Percentiles rank a stretch among this genome's conserved stretches.
These are phyloP conservation scores for Anniella stebbinsi DNA, from an alignment of 2,797 vertebrate genomes.

Conservation along the genomic window DNA sequence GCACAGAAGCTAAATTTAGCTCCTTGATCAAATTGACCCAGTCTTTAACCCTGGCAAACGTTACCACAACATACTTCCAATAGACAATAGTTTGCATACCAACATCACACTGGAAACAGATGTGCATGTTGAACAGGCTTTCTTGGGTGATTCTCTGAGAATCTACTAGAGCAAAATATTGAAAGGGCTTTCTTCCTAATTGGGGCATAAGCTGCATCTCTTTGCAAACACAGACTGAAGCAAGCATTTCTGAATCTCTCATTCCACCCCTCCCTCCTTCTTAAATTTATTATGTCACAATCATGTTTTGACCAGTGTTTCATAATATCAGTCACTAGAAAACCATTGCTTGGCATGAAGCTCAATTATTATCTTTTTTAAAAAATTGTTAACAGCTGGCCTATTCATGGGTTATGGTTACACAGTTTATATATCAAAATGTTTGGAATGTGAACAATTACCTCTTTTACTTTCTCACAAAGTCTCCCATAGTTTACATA, in stretches of 20 bases:
- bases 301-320: constrained; percentile 76
- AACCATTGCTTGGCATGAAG: constrained; percentile 88
- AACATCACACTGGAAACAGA: constrained; percentile 86
- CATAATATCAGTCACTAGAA: constrained; percentile 74
- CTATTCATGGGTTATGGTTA: constrained; percentile 85
- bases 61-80: constrained; percentile 87
- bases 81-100: constrained; percentile 89
- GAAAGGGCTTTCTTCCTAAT: constrained; percentile 71
- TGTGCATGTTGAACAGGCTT: constrained; percentile 76
- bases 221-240: constrained; percentile 66
- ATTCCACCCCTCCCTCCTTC: constrained; percentile 33
- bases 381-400: constrained; percentile 94
- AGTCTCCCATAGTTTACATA: constrained; percentile 79
- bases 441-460: constrained; percentile 93
- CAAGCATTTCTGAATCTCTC: constrained; percentile 53
- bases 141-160: constrained; percentile 69
- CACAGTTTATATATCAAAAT: constrained; percentile 92
- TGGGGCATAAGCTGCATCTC: constrained; percentile 67
- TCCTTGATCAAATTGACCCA: constrained; percentile 89
- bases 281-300: constrained; percentile 77
- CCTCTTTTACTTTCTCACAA: constrained; percentile 89
- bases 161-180: constrained; percentile 61
- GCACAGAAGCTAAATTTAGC: constrained; percentile 90
- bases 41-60: constrained; percentile 89
- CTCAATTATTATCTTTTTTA: constrained; percentile 90